Evolutionary conservation across 2,888 invertebrate species (phyloP).

Genomic region (Caenorhabditis sp.): DNA sequence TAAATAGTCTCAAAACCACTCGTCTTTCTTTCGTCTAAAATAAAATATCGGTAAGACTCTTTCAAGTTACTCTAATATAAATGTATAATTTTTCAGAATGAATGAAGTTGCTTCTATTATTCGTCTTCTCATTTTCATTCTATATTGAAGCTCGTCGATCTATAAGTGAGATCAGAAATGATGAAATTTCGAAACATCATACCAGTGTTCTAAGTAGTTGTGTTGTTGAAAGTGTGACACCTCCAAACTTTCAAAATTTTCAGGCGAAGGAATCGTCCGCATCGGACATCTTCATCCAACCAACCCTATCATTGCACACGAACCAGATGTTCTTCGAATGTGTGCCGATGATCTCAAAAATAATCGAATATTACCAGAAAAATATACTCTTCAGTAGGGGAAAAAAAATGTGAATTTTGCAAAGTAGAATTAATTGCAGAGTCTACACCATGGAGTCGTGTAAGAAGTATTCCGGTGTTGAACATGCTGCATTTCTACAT

Average conservation of each 20-base stretch:
- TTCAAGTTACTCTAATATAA: not conserved
- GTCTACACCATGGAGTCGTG: conserved; percentile 68
- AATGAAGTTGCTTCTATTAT: conserved; percentile 16
- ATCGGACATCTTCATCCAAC: conserved; percentile 57
- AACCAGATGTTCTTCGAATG: conserved; percentile 56
- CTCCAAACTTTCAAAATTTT: conserved; percentile 4
- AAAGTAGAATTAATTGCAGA: conserved; percentile 26
- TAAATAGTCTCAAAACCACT: not conserved
- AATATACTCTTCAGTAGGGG: conserved; percentile 51
- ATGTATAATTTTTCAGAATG: not conserved
- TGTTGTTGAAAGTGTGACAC: not conserved
- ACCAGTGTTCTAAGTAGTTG: conserved; percentile 18
- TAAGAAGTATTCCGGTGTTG: conserved; percentile 66
- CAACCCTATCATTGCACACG: conserved; percentile 55
- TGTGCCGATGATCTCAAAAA: conserved; percentile 56
- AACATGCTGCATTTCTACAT: conserved; percentile 68
- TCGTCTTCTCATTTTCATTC: conserved; percentile 3
- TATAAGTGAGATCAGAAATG: conserved; percentile 30
- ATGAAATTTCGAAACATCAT: conserved; percentile 24
- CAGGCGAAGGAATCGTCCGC: conserved; percentile 45
- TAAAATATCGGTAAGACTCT: not conserved
- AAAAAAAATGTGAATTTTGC: not conserved
- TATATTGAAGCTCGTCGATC: conserved; percentile 24
- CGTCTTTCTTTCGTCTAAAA: not conserved
- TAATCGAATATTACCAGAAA: conserved; percentile 52